Conservation (phyloP, 2,797 vertebrate genomes). For the Petrocephalus schoutedeni region DNA sequence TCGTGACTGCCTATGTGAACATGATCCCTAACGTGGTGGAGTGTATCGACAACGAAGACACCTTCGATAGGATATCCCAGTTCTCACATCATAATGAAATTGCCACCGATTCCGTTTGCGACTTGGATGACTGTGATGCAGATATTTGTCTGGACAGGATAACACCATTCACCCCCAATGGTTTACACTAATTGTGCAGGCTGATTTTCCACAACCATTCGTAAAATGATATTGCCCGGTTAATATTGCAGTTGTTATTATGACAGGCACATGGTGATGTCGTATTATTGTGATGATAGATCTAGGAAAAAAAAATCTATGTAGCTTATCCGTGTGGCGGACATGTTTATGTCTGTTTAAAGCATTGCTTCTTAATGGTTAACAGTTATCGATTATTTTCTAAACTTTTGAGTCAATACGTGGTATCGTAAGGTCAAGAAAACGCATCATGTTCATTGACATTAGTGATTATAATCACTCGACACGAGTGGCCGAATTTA, state of each 20-base stretch:
- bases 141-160: slow-evolving; percentile 76
- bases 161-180: slow-evolving; percentile 73
- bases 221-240: slow-evolving; percentile 47
- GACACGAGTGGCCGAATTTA: background rate
- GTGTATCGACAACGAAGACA: slow-evolving; percentile 63
- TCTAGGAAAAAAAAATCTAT: slow-evolving; percentile 48
- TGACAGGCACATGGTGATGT: slow-evolving; percentile 51
- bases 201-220: slow-evolving; percentile 20
- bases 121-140: slow-evolving; percentile 74
- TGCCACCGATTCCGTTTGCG: slow-evolving; percentile 70
- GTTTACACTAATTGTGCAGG: slow-evolving; percentile 62
- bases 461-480: slow-evolving; percentile 6
- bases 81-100: slow-evolving; percentile 66
- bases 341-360: slow-evolving; percentile 43
- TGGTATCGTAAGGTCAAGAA: slow-evolving; percentile 31
- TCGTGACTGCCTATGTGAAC: slow-evolving; percentile 72
- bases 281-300: slow-evolving; percentile 54
- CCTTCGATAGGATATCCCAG: slow-evolving; percentile 71
- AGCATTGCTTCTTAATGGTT: slow-evolving; percentile 37
- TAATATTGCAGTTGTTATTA: slow-evolving; percentile 48
- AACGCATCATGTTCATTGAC: background rate
- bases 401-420: slow-evolving; percentile 20
- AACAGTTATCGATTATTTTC: slow-evolving; percentile 35
- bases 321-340: slow-evolving; percentile 47
- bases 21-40: slow-evolving; percentile 79